phyloP scores from a whole-genome alignment of 2,113 vertebrate species.

The Elgaria multicarinata region DNA sequence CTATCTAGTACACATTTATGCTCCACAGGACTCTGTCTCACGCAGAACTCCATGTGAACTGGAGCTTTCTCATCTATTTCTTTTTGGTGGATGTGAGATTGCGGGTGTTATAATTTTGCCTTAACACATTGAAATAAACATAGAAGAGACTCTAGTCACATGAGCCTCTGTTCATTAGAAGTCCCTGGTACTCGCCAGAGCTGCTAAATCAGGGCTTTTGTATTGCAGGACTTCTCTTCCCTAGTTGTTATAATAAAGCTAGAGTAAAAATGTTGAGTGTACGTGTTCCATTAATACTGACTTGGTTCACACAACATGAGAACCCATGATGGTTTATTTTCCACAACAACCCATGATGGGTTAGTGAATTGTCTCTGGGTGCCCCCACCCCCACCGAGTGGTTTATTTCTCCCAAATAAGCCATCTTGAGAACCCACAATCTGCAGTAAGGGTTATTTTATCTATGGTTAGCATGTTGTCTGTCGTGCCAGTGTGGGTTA shows the following conservation, averaged over 20 bases:
- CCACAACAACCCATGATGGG: too few relatives aligned
- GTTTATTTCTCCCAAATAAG: too few relatives aligned
- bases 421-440: too few relatives aligned
- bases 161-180: background rate
- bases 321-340: too few relatives aligned
- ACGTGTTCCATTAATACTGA: background rate
- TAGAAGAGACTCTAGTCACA: too few relatives aligned
- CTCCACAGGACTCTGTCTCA: background rate
- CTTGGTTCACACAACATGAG: too few relatives aligned
- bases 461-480: too few relatives aligned
- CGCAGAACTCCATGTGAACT: background rate
- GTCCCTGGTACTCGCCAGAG: background rate
- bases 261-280: background rate
- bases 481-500: too few relatives aligned
- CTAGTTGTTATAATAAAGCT: background rate
- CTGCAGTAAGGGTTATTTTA: too few relatives aligned
- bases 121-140: background rate
- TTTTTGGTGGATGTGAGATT: background rate
- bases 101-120: background rate
- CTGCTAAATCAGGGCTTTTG: background rate
- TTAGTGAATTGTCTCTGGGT: too few relatives aligned
- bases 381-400: too few relatives aligned
- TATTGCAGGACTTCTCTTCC: background rate
- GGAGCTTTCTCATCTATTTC: background rate
- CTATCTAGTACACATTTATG: background rate